Conservation (phyloP, 2,888 invertebrate genomes). For the Atrina japonica region DNA sequence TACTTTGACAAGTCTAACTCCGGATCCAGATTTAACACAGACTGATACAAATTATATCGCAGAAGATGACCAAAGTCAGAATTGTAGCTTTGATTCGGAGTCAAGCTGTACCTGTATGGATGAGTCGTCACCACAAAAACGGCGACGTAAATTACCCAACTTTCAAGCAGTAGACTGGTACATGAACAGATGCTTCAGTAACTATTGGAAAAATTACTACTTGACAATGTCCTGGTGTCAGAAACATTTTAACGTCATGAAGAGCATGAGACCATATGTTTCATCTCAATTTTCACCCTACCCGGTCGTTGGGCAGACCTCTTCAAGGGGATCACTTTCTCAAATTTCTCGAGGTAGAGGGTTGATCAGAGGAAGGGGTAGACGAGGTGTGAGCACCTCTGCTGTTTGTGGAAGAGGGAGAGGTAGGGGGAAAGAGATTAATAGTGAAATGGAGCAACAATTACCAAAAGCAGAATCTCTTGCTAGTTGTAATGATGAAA, state of each 20-base stretch:
- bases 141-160: neutral
- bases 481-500: neutral
- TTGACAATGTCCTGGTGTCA: constrained; percentile 69
- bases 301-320: too few species aligned
- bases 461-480: neutral
- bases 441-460: constrained; percentile 33
- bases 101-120: neutral
- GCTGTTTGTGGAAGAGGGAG: too few species aligned
- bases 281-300: too few species aligned
- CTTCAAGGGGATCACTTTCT: constrained; percentile 4
- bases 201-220: constrained; percentile 72
- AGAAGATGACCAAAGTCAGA: neutral
- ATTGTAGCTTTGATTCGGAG: neutral
- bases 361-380: constrained; percentile 10
- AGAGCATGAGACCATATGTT: constrained; percentile 24
- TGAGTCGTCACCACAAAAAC: constrained; percentile 12
- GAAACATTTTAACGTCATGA: constrained; percentile 62
- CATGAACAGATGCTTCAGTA: constrained; percentile 62
- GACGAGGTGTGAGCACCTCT: constrained; percentile 13
- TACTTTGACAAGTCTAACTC: constrained; percentile 34
- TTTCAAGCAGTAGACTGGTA: constrained; percentile 57
- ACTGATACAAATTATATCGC: constrained; percentile 5
- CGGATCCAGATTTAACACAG: constrained; percentile 17
- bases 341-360: neutral
- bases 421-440: constrained; percentile 27